These are phyloP conservation scores for Palaemon carinicauda DNA, from an alignment of 1,140 invertebrate genomes.

Conservation along the genomic window DNA sequence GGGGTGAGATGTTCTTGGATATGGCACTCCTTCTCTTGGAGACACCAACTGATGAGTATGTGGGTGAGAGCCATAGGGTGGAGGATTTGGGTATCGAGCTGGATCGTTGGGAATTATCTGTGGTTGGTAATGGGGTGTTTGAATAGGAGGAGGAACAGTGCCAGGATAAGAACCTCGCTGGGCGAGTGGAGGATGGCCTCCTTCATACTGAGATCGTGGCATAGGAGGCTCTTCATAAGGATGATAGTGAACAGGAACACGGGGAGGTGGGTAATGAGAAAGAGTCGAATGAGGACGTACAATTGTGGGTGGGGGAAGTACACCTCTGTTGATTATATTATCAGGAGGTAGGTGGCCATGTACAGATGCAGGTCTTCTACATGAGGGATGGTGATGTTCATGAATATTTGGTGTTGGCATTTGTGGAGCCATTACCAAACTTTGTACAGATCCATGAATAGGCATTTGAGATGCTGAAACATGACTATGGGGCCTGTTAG, in stretches of 20 bases:
- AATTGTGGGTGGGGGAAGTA: constrained; percentile 12
- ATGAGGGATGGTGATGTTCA: constrained; percentile 43
- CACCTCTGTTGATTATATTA: constrained; percentile 21
- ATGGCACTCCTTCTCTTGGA: constrained; percentile 31
- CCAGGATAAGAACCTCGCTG: constrained; percentile 56
- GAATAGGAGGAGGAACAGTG: constrained; percentile 29
- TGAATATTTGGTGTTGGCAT: constrained; percentile 32
- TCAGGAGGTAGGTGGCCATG: constrained; percentile 56
- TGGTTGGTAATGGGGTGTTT: constrained; percentile 25
- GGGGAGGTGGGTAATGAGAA: constrained; percentile 38
- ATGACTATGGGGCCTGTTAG: constrained; percentile 33
- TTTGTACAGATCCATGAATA: constrained; percentile 35
- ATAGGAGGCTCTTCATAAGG: constrained; percentile 42
- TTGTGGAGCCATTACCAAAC: constrained; percentile 21
- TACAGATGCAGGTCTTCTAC: constrained; percentile 54
- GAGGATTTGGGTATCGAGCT: constrained; percentile 30
- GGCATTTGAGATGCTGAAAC: constrained; percentile 6
- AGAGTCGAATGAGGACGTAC: constrained; percentile 47
- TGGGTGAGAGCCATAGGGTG: constrained; percentile 35
- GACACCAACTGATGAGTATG: constrained; percentile 17
- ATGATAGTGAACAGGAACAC: constrained; percentile 45
- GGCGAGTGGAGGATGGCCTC: constrained; percentile 32
- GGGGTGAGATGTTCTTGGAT: constrained; percentile 15
- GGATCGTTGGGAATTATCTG: constrained; percentile 26
- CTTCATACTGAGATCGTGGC: constrained; percentile 11